phyloP scores from a whole-genome alignment of 2,113 vertebrate genomes.

The Anthoscopus minutus region DNA sequence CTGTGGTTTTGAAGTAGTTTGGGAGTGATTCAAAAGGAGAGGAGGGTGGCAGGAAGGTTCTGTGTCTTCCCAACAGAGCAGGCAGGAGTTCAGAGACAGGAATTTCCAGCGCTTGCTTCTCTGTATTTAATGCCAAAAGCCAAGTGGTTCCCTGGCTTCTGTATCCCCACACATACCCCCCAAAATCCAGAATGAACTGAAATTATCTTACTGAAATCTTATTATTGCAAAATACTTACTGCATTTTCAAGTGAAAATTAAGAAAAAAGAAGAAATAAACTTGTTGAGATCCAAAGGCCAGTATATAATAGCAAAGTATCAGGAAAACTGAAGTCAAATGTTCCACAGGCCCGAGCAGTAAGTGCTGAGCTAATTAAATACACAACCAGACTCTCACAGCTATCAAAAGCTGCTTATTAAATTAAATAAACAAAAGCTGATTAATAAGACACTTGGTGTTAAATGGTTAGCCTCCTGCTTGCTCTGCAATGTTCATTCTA shows the following conservation, averaged over 20 bases:
- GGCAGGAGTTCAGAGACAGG: neutral
- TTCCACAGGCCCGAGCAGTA: neutral
- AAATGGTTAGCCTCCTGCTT: conserved; percentile 54
- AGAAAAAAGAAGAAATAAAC: neutral
- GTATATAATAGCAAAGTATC: neutral
- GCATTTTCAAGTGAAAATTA: neutral
- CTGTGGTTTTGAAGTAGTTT: neutral
- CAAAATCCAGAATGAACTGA: neutral
- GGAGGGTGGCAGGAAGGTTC: neutral
- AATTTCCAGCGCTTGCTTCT: neutral
- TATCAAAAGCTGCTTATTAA: conserved; percentile 58
- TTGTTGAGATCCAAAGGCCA: neutral
- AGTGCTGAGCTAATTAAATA: conserved; percentile 58
- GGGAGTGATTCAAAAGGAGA: neutral
- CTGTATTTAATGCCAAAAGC: neutral
- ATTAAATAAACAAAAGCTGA: conserved; percentile 65
- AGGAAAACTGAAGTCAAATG: neutral
- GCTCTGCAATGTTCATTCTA: conserved; percentile 17
- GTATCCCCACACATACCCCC: neutral
- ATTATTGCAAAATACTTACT: neutral
- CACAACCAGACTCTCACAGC: conserved; percentile 26
- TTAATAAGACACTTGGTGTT: conserved; percentile 62
- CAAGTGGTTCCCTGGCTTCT: neutral
- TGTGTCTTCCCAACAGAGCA: neutral
- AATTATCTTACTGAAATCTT: neutral